A percentile compares a stretch with the other conserved stretches of the same genome.
phyloP scores from a whole-genome alignment of 1,140 invertebrate species.

The Brachystomella parvula region DNA sequence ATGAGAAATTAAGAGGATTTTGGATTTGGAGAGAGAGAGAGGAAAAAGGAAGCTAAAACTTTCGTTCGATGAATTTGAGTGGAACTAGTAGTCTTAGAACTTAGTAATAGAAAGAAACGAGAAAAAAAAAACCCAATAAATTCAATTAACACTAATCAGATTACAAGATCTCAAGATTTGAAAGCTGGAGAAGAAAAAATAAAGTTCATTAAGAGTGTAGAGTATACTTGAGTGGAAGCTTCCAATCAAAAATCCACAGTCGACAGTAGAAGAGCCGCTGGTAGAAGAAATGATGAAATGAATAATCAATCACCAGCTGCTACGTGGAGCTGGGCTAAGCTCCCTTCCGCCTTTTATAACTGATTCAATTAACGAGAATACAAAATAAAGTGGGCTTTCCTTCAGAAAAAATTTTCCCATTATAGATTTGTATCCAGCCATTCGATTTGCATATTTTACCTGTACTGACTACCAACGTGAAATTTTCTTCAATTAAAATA shows the following conservation, averaged over 20 bases:
- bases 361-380: too few relatives aligned
- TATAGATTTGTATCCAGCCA: too few relatives aligned
- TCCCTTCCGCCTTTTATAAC: too few relatives aligned
- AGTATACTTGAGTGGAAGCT: background rate
- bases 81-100: too few relatives aligned
- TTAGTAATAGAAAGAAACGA: too few relatives aligned
- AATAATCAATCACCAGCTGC: background rate
- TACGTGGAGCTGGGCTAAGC: background rate
- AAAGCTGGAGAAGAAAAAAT: background rate
- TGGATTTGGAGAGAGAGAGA: background rate
- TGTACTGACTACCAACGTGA: too few relatives aligned
- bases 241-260: background rate
- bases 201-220: background rate
- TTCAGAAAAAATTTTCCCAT: too few relatives aligned
- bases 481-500: too few relatives aligned
- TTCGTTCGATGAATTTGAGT: too few relatives aligned
- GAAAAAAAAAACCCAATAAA: background rate
- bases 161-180: background rate
- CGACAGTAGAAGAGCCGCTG: background rate
- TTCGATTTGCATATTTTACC: too few relatives aligned
- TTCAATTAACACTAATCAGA: constrained; percentile 2
- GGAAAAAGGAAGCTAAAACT: background rate
- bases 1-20: background rate
- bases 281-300: background rate
- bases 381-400: too few relatives aligned